Base-by-base conservation (phyloP, 1,140 invertebrate species). In the Helicorthomorpha holstii region DNA sequence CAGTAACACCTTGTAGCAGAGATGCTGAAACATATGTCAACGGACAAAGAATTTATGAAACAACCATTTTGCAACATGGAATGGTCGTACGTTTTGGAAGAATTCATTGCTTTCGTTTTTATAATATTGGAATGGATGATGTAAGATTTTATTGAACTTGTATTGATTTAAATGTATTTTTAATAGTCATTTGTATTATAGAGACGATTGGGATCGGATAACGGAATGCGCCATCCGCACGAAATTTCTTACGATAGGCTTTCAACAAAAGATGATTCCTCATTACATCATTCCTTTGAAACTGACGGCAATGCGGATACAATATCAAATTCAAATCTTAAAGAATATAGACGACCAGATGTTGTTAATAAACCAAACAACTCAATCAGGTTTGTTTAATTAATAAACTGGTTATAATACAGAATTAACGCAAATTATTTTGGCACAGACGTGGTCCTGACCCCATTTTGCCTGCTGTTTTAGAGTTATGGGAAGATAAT, bases 1-100 rank as follows among this genome's bases (percentile, higher is more conserved):
- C 86, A 0, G 77, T 94, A 1, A 95, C 90, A n/a, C 90, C 92
- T 24, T 81, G 87, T 61, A 87, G 84, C 61, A 75, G 85, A 21
- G 89, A 94, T 63, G 86, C 90, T 2, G 85, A 93, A 61, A 92
- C 88, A 4, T 94, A 86, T 62, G 86, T 96, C 48, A 92, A 95
- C 66, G 85, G 86, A 42, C 85, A 90, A 61, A 75, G 89, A 55
- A 87, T 93, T 60, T 81, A 81, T 62, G 89, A 96, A 64, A 91
- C 90, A 1, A 92, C 91, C 2, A 84, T 93, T 57, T 69, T 97
- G 29, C 84, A 90, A 74, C 63, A 90, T 72, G 86, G 86, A 51
- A 82, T 80, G 56, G 75, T 89, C 49, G 78, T 91, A 22, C 85
- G 87, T 71, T 91, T 92, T 73, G 85, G 92, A 57, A 74, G 89